Conservation (phyloP, 2,888 invertebrate genomes). For the Spialia ferax region DNA sequence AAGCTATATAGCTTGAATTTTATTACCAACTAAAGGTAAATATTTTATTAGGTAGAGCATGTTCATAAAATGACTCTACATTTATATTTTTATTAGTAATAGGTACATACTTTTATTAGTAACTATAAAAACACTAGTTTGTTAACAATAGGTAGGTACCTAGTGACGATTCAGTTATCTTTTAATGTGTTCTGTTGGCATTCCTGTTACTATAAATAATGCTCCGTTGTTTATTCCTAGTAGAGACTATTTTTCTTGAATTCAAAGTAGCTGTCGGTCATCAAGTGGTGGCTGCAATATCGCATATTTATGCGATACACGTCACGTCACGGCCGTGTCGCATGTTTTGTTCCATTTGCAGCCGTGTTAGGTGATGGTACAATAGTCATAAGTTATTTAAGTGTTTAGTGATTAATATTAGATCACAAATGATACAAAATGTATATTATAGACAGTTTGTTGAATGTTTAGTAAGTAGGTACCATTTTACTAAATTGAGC, state of each 20-base stretch:
- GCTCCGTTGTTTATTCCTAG: constrained; percentile 10
- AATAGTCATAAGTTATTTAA: not conserved
- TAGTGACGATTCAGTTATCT: not conserved
- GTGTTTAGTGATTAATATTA: not conserved
- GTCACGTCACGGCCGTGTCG: constrained; percentile 46
- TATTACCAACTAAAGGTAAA: not conserved
- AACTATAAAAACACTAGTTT: no score
- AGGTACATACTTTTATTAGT: no score
- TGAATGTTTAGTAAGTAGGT: no score
- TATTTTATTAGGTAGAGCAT: not conserved
- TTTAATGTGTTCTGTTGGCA: not conserved
- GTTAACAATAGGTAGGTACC: no score
- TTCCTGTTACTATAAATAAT: not conserved
- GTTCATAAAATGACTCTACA: not conserved
- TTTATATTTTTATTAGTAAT: no score
- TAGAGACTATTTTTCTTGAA: constrained; percentile 4
- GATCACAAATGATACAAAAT: not conserved
- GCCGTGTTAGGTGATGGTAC: constrained; percentile 61
- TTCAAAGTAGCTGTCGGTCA: constrained; percentile 20
- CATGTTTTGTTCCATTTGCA: constrained; percentile 56
- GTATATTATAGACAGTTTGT: no score
- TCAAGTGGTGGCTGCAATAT: constrained; percentile 26
- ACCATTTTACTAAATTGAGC: no score
- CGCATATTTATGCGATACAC: constrained; percentile 64
- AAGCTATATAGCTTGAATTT: not conserved